Evolutionary conservation across 2,888 invertebrate genomes (phyloP).

Genomic region (Pristionchus fissidentatus): DNA sequence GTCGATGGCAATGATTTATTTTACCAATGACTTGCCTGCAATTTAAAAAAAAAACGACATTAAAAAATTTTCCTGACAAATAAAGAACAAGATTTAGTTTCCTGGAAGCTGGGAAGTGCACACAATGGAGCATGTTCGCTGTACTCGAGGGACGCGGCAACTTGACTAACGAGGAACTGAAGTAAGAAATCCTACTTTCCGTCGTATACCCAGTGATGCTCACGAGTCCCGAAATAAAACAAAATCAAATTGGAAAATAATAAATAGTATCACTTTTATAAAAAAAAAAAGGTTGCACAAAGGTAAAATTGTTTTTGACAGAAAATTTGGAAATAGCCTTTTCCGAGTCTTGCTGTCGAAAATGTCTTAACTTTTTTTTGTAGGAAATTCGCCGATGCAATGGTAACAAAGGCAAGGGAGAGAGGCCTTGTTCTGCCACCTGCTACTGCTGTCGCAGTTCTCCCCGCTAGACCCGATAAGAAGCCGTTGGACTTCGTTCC

Average conservation of each 20-base stretch:
- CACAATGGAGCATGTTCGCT: conserved; percentile 51
- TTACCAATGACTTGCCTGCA: no score
- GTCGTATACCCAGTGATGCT: no score
- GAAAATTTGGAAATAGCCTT: background rate
- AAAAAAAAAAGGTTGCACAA: no score
- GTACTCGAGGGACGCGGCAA: background rate
- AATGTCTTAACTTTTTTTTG: background rate
- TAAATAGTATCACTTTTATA: no score
- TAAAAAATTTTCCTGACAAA: no score
- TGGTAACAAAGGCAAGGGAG: background rate
- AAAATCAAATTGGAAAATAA: no score
- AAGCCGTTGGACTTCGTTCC: background rate
- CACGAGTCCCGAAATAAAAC: no score
- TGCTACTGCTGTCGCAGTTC: background rate
- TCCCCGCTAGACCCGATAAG: background rate
- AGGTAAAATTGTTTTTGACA: no score
- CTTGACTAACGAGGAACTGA: background rate
- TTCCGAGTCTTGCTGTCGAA: background rate
- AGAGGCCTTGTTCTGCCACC: background rate
- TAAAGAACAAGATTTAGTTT: conserved; percentile 18
- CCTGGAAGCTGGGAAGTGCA: conserved; percentile 48
- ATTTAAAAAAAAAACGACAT: no score
- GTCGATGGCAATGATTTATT: no score
- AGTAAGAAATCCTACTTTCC: background rate
- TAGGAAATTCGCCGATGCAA: conserved; percentile 1